These are phyloP conservation scores for Aelia acuminata DNA, from an alignment of 2,888 invertebrate species.

Conservation along the genomic window DNA sequence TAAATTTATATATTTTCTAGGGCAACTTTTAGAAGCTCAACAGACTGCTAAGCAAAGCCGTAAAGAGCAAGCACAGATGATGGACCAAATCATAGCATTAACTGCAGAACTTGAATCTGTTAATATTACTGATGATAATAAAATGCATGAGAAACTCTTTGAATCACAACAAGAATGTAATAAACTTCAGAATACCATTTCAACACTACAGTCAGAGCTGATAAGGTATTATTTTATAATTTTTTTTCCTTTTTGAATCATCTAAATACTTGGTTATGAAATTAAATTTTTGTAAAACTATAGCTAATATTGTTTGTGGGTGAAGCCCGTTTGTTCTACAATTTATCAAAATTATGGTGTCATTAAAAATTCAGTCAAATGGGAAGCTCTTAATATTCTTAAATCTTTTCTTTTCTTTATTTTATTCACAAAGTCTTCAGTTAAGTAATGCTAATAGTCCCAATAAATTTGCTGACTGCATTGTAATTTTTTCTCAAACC, in stretches of 20 bases:
- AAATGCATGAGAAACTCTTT: constrained; percentile 63
- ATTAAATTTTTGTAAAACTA: background rate
- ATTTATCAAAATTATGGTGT: too few relatives aligned
- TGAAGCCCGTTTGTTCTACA: too few relatives aligned
- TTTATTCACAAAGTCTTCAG: too few relatives aligned
- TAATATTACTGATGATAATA: constrained; percentile 63
- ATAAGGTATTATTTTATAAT: constrained; percentile 57
- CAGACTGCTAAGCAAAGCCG: constrained; percentile 71
- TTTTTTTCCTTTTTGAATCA: constrained; percentile 2
- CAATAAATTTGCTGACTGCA: too few relatives aligned
- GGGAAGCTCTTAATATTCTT: too few relatives aligned
- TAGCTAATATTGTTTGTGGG: too few relatives aligned
- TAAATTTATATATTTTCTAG: constrained; percentile 57
- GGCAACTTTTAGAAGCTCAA: constrained; percentile 68
- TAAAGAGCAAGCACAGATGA: constrained; percentile 72
- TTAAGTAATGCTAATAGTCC: too few relatives aligned
- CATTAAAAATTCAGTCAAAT: too few relatives aligned
- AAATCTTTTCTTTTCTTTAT: too few relatives aligned
- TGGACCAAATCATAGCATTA: constrained; percentile 69
- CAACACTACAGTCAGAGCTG: constrained; percentile 63
- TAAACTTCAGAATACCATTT: constrained; percentile 60
- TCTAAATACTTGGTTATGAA: background rate
- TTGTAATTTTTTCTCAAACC: too few relatives aligned
- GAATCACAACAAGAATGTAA: constrained; percentile 62
- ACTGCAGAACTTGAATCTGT: constrained; percentile 68